Evolutionary conservation across 2,888 invertebrate genomes (phyloP), one percentile per base, ranked within the genome.

Genomic region (Gari tellinella): DNA sequence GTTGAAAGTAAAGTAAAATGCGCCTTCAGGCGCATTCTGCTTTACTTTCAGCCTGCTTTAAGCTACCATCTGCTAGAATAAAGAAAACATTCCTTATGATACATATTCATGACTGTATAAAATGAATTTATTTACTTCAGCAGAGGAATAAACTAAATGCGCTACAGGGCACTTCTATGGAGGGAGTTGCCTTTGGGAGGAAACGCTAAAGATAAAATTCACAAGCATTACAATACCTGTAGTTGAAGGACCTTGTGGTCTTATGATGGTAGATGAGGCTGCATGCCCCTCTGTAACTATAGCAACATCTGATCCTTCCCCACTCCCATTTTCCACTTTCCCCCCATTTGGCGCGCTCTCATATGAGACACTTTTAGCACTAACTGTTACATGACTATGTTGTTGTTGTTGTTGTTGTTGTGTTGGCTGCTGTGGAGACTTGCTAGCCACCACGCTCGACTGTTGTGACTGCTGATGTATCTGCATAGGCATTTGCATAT

Each of bases 401-500:
- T 31, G 31, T n/a, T 52, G 63, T 69, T 15, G 37, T n/a, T 17
- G 53, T 26, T n/a, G n/a, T 15, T 41, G 55, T 48, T 43, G 45
- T 7, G 48, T 38, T 5, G 53, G 41, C 14, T 37, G 19, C 48
- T 57, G 63, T 41, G 72, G 64, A 45, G 67, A 63, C 38, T 67
- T 64, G 19, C 48, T 55, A 61, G 45, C 52, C 43, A 53, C 57
- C 15, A 57, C 38, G 2, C 41, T 43, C 53, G 46, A 56, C 46
- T 62, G 65, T 23, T 68, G 74, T 37, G 65, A 70, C 52, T 58
- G 84, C 67, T 70, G 81, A 79, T 70, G 86, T 63, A 88, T 78
- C 69, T 85, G 88, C 86, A 88, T 82, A 82, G 84, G 84, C 74
- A 86, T 80, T 83, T 87, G 87, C 86, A 88, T 86, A 85, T 84